Evolutionary conservation across 92 coral and sea anemone species (phyloP).

Genomic region (Parazoanthus atlanticus): DNA sequence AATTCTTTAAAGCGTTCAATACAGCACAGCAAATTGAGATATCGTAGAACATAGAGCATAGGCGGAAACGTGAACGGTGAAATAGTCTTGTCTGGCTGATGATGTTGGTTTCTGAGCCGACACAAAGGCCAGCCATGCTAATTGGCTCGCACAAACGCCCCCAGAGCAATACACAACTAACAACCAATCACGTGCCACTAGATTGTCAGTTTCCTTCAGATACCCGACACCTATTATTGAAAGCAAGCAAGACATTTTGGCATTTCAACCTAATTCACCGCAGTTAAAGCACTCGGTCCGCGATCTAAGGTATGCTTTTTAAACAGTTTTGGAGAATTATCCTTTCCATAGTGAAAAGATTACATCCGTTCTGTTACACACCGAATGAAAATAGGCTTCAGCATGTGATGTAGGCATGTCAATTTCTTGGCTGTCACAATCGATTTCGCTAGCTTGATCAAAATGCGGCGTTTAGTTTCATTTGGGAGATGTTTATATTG

Average conservation of each 20-base stretch:
- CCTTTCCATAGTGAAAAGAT: neutral
- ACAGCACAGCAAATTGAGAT: slow-evolving; percentile 59
- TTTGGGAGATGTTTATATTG: slow-evolving; percentile 24
- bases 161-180: slow-evolving; percentile 65
- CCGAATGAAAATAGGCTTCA: neutral
- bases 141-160: slow-evolving; percentile 88
- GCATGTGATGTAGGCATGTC: neutral
- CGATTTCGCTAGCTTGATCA: slow-evolving; percentile 10
- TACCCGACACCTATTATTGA: slow-evolving; percentile 75
- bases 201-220: slow-evolving; percentile 78
- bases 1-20: slow-evolving; percentile 61
- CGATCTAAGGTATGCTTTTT: neutral
- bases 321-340: neutral
- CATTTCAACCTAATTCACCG: slow-evolving; percentile 38
- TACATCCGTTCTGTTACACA: neutral
- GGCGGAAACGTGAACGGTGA: slow-evolving; percentile 78
- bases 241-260: slow-evolving; percentile 46
- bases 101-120: slow-evolving; percentile 82
- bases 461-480: slow-evolving; percentile 23
- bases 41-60: slow-evolving; percentile 49
- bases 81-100: slow-evolving; percentile 64
- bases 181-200: slow-evolving; percentile 79
- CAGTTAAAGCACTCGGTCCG: slow-evolving; percentile 39
- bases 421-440: slow-evolving; percentile 32
- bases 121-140: slow-evolving; percentile 84